A percentile compares a stretch with the other conserved stretches of the same genome.
These are phyloP conservation scores for Tauraco hartlaubi DNA, from an alignment of 2,797 vertebrate species.

Conservation along the genomic window DNA sequence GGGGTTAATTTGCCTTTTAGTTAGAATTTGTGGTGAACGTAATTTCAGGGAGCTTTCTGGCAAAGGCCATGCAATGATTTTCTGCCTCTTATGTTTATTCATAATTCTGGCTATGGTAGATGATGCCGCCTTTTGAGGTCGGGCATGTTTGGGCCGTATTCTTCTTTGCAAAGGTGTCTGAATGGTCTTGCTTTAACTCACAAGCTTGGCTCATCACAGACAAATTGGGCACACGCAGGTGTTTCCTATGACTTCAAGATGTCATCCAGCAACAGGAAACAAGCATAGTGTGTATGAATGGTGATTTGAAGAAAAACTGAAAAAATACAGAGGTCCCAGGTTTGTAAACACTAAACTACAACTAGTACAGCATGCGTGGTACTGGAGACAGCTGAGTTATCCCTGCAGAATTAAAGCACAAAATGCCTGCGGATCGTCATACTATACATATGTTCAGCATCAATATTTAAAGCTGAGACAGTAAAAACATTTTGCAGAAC, in stretches of 20 bases:
- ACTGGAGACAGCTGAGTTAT: slow-evolving; percentile 36
- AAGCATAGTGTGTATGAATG: background rate
- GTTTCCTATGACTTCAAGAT: slow-evolving; percentile 31
- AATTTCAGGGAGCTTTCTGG: background rate
- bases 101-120: background rate
- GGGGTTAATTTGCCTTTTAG: background rate
- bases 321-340: slow-evolving; percentile 4
- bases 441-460: slow-evolving; percentile 49
- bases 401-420: slow-evolving; percentile 10
- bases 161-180: background rate
- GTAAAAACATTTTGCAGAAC: slow-evolving; percentile 45
- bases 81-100: background rate
- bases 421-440: slow-evolving; percentile 19
- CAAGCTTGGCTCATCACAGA: background rate
- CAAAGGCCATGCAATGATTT: background rate
- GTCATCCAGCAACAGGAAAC: background rate
- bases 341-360: background rate
- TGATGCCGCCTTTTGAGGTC: background rate
- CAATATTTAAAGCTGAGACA: slow-evolving; percentile 62
- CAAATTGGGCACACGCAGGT: background rate
- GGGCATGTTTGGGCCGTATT: background rate
- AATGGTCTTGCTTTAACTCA: background rate
- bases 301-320: background rate
- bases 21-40: background rate
- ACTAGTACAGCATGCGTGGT: background rate